phyloP scores from a whole-genome alignment of 1,140 invertebrate species.

The Ostrea edulis region DNA sequence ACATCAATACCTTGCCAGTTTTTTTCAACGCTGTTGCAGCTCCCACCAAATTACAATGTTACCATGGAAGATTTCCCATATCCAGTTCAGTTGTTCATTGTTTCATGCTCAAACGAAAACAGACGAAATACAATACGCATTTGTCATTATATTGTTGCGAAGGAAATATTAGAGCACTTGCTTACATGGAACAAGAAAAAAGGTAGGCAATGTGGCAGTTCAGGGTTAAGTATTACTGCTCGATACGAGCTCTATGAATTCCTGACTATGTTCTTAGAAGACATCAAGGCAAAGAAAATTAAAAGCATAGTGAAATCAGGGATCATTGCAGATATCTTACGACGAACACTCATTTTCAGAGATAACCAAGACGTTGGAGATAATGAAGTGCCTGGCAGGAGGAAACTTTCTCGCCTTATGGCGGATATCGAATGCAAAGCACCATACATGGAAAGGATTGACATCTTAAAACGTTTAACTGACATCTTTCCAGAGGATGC shows the following conservation, averaged over 20 bases:
- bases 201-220: background rate
- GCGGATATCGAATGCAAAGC: constrained; percentile 53
- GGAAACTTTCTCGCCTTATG: constrained; percentile 57
- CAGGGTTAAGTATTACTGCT: constrained; percentile 49
- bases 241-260: constrained; percentile 52
- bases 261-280: constrained; percentile 54
- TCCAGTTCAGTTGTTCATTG: constrained; percentile 56
- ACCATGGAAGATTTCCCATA: constrained; percentile 58
- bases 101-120: constrained; percentile 45
- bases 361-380: constrained; percentile 56
- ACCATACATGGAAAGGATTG: constrained; percentile 55
- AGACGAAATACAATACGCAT: constrained; percentile 57
- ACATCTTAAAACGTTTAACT: constrained; percentile 55
- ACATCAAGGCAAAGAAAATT: constrained; percentile 38
- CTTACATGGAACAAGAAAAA: constrained; percentile 22
- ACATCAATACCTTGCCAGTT: constrained; percentile 61
- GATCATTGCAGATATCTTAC: constrained; percentile 51
- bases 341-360: constrained; percentile 58
- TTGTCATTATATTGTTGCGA: constrained; percentile 56
- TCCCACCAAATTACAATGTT: constrained; percentile 57
- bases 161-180: constrained; percentile 53
- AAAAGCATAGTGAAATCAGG: constrained; percentile 21
- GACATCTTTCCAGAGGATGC: constrained; percentile 58
- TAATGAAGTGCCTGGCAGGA: constrained; percentile 35
- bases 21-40: constrained; percentile 55